Percentiles rank a stretch among this genome's conserved stretches.
Conservation (phyloP, 2,113 vertebrate species). For the Corvus moneduloides region DNA sequence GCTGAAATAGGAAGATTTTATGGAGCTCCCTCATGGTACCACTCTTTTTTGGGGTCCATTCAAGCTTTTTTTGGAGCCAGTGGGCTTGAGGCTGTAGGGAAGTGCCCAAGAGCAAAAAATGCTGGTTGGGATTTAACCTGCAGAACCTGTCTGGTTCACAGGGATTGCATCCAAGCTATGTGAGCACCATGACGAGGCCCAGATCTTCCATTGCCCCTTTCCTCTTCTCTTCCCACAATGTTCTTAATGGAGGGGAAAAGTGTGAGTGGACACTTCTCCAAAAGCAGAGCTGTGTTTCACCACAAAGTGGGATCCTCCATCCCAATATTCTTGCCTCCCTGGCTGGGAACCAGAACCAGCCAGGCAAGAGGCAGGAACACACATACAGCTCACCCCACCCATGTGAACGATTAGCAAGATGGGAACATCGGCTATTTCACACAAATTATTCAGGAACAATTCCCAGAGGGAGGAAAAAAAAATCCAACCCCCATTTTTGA, state of each 20-base stretch:
- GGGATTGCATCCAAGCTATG: not conserved
- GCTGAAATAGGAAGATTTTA: not conserved
- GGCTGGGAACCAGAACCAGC: not conserved
- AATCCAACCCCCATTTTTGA: not conserved
- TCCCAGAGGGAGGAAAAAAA: not conserved
- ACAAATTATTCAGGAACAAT: not conserved
- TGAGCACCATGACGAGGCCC: rapidly evolving
- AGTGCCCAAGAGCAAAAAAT: not conserved
- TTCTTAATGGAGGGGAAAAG: not conserved
- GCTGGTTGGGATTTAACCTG: not conserved
- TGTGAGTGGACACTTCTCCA: not conserved
- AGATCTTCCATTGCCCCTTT: not conserved
- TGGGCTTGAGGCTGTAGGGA: not conserved
- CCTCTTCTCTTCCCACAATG: not conserved
- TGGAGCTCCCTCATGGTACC: not conserved
- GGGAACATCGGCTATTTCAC: not conserved
- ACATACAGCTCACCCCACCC: not conserved
- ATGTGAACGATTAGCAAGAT: not conserved
- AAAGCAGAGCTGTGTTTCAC: not conserved
- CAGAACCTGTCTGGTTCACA: not conserved
- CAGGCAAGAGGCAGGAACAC: not conserved
- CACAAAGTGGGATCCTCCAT: not conserved
- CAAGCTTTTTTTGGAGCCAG: not conserved
- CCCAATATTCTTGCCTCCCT: not conserved
- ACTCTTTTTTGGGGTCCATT: not conserved